Evolutionary conservation across 35 echinoderm and acorn worm genomes (phyloP).

Genomic region (Apostichopus japonicus): DNA sequence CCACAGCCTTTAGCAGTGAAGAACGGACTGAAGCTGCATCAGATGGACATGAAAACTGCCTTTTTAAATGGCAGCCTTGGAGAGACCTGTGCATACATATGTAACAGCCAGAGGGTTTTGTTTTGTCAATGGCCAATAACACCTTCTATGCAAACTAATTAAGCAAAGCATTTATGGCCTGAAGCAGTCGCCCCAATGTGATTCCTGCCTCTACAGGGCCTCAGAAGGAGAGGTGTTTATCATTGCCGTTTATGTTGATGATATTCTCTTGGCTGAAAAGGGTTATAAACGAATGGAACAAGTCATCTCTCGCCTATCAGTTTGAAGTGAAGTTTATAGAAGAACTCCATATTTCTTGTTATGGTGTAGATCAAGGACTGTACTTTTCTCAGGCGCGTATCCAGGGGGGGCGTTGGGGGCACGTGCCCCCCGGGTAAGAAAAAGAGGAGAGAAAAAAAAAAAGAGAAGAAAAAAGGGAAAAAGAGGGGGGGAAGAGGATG

Average conservation of each 20-base stretch:
- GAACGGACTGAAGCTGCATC: neutral
- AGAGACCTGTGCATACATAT: neutral
- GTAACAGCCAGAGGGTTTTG: neutral
- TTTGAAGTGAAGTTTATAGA: too few relatives aligned
- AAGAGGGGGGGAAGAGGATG: too few relatives aligned
- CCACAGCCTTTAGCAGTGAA: neutral
- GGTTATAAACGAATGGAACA: too few relatives aligned
- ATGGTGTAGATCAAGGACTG: too few relatives aligned
- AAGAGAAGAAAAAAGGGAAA: too few relatives aligned
- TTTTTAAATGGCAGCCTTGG: neutral
- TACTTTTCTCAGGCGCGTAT: too few relatives aligned
- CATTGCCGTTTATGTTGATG: neutral
- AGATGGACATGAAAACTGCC: slow-evolving; percentile 6
- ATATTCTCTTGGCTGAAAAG: too few relatives aligned
- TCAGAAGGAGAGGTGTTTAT: neutral
- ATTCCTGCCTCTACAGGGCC: slow-evolving; percentile 5
- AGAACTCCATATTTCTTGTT: too few relatives aligned
- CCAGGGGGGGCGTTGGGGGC: too few relatives aligned
- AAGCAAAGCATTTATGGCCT: neutral
- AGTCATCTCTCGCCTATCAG: too few relatives aligned
- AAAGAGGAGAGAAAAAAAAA: too few relatives aligned
- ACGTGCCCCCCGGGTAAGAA: too few relatives aligned
- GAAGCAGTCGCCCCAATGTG: slow-evolving; percentile 15
- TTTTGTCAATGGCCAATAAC: neutral
- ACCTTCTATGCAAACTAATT: neutral